These are phyloP conservation scores for Sepioteuthis lessoniana DNA, from an alignment of 2,888 invertebrate genomes.

Conservation along the genomic window DNA sequence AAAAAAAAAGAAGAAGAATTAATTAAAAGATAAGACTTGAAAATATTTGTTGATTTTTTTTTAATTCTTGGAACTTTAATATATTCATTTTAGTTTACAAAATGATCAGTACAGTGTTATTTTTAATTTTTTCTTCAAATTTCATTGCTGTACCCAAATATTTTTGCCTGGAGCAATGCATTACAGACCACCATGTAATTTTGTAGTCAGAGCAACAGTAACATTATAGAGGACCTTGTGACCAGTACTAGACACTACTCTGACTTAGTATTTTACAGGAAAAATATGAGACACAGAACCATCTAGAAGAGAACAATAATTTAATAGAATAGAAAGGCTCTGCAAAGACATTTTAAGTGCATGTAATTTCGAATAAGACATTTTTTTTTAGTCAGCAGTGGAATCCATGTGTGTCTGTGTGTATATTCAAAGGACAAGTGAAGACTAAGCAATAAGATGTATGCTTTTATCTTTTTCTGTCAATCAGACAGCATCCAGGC, in stretches of 20 bases:
- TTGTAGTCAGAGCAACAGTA: background rate
- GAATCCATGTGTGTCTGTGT: background rate
- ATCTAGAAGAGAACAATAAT: background rate
- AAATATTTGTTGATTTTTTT: too few relatives aligned
- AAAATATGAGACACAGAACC: background rate
- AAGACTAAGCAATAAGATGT: background rate
- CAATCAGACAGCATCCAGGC: too few relatives aligned
- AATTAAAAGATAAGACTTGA: background rate
- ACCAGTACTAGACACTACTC: background rate
- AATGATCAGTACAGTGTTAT: background rate
- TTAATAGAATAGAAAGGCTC: background rate
- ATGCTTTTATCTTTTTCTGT: background rate
- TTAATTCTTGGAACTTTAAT: background rate
- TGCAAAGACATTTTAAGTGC: background rate
- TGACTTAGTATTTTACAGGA: background rate
- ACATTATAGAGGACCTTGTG: background rate
- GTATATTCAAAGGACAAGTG: background rate
- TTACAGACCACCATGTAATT: background rate
- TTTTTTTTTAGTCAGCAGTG: background rate
- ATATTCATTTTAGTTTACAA: background rate
- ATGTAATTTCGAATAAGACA: background rate
- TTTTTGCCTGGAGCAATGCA: background rate
- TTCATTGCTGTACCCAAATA: background rate
- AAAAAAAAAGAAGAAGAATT: background rate
- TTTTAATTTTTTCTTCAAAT: background rate